Evolutionary conservation across 2,797 vertebrate species (phyloP), one percentile per base, ranked within the genome.

Genomic region (Sebastes steindachneri): DNA sequence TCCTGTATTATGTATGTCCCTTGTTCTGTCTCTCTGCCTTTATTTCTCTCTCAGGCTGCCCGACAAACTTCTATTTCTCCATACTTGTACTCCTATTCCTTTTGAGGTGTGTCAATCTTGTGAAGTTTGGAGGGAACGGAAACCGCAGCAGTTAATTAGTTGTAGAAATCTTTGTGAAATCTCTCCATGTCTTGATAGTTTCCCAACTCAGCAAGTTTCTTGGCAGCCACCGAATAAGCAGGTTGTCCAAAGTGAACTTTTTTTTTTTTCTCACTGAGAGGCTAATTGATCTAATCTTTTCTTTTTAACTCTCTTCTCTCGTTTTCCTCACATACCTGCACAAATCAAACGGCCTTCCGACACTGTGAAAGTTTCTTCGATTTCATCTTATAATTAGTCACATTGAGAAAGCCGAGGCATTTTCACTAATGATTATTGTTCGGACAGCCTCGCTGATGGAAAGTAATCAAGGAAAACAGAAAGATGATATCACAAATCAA

Each of bases 61-160:
- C 21, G 28, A 45, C 31, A 60, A 8, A 15, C n/a, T 63, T 37
- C 35, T 37, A 14, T 41, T 77, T 83, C 72, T 48, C n/a, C 17
- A 45, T 35, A 67, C 11, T 17, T 10, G 5, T 60, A 14, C 35
- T 59, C 7, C 28, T 62, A 0, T 72, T 0, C 11, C 17, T 45
- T 57, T 55, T 45, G 21, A 17, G 58, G 45, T 48, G 33, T 14
- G 28, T 78, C 25, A 57, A 8, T 71, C 57, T 35, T 37, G 41
- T 31, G 68, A 84, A 12, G 62, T 68, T 76, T 60, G 23, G 26
- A 63, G 3, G 58, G 45, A 77, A 64, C 1, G 4, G 25, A 69
- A 79, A 68, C 25, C 0, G 33, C 37, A 71, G 72, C 67, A 73
- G 55, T 64, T 86, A 79, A 89, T 90, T 86, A 78, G 73, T 21